Percentiles rank a stretch among this genome's conserved stretches.
These are phyloP conservation scores for Carollia perspicillata DNA, from an alignment of 2,113 vertebrate species.

Conservation along the genomic window DNA sequence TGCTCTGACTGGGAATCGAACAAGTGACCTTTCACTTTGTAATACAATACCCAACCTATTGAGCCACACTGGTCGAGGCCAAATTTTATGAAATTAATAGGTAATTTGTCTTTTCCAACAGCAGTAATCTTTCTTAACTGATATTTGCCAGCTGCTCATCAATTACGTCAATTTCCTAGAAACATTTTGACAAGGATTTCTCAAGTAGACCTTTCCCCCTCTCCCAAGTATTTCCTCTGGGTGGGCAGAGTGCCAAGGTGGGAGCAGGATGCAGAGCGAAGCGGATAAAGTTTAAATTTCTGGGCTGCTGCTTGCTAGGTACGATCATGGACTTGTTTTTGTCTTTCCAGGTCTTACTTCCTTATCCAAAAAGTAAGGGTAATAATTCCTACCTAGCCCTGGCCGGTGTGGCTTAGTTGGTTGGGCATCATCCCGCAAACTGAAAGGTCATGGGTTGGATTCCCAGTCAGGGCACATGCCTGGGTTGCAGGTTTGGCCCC, in stretches of 20 bases:
- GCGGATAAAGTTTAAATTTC: not conserved
- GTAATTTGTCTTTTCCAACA: not conserved
- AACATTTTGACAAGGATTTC: not conserved
- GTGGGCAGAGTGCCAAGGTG: not conserved
- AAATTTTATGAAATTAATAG: not conserved
- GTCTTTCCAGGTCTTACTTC: not conserved
- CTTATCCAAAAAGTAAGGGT: not conserved
- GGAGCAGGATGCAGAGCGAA: not conserved
- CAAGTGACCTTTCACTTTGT: too few species aligned
- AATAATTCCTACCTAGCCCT: not conserved
- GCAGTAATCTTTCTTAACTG: not conserved
- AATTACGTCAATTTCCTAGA: not conserved
- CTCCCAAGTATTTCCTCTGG: not conserved
- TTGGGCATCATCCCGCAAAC: too few species aligned
- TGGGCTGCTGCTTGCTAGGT: not conserved
- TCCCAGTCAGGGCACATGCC: too few species aligned
- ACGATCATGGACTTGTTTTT: not conserved
- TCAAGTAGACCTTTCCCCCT: not conserved
- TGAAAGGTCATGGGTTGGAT: too few species aligned
- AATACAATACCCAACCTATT: too few species aligned
- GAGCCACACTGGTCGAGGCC: too few species aligned
- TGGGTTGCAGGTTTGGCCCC: too few species aligned
- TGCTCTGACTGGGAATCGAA: too few species aligned
- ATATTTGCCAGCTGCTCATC: not conserved
- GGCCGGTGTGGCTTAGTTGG: too few species aligned